phyloP scores from a whole-genome alignment of 2,888 invertebrate genomes.

The Meta bourneti region DNA sequence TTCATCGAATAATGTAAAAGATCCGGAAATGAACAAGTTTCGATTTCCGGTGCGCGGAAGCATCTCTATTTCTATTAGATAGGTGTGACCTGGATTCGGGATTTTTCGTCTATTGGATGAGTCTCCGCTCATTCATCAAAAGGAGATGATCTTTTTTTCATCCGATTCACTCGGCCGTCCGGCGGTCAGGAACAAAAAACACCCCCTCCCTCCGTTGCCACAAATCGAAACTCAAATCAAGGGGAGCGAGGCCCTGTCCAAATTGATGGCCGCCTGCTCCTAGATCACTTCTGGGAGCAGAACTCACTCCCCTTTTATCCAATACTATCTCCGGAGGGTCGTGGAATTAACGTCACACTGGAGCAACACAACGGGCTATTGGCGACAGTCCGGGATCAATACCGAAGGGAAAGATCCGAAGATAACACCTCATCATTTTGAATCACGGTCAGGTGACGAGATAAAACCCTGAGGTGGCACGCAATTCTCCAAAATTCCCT shows the following conservation, averaged over 20 bases:
- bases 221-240: conserved; percentile 72
- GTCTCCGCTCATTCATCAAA: conserved; percentile 70
- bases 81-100: conserved; percentile 72
- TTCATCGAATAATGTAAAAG: too few relatives aligned
- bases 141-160: conserved; percentile 64
- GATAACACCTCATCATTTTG: too few relatives aligned
- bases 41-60: conserved; percentile 33
- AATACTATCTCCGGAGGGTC: background rate
- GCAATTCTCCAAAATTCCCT: too few relatives aligned
- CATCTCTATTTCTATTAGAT: conserved; percentile 65
- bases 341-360: too few relatives aligned
- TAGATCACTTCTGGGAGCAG: conserved; percentile 1
- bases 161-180: conserved; percentile 67
- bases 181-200: conserved; percentile 68
- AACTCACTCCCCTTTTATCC: background rate
- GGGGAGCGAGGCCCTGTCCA: conserved; percentile 12
- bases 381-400: too few relatives aligned
- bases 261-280: background rate
- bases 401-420: too few relatives aligned
- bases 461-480: too few relatives aligned
- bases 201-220: conserved; percentile 22
- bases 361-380: too few relatives aligned
- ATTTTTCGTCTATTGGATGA: conserved; percentile 68
- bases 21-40: conserved; percentile 2
- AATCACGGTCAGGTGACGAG: too few relatives aligned